Evolutionary conservation across 1,140 invertebrate genomes (phyloP), one percentile per base, ranked within the genome.

Genomic region (Gryllus bimaculatus): DNA sequence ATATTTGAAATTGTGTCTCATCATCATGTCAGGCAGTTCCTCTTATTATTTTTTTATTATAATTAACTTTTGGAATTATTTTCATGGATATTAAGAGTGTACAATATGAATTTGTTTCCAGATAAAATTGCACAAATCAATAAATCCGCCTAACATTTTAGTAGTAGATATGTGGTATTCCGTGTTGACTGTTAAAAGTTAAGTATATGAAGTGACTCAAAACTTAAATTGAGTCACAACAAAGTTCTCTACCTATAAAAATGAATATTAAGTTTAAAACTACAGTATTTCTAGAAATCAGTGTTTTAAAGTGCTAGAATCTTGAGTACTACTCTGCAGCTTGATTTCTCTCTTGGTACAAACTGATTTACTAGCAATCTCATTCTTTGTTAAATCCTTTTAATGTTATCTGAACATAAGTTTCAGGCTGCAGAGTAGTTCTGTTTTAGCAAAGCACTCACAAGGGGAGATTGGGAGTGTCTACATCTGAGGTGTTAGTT

Each of bases 1-100:
- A 78, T 78, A 66, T 78, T 78, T 78, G 48, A 78, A 78, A 78
- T 74, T 78, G 78, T 78, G 78, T 78, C 10, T 39, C n/a, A 66
- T 66, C 18, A 7, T 66, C 54, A 66, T 66, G 54, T 66, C 54
- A 66, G 54, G 54, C 54, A 66, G 54, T 66, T 66, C 54, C 54
- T 66, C 54, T 66, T 66, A 66, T 66, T 66, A 66, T 66, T 66
- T 66, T 66, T 66, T 66, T 66, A 66, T 66, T 66, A 66, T 66
- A 13, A 66, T 13, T 18, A 66, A 66, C 54, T 13, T 66, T 66
- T 66, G 54, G 54, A 66, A 66, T 66, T 66, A 66, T 66, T 66
- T 66, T 66, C 54, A 66, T 66, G 54, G 54, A 66, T 66, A 66
- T 66, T 66, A 66, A 66, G 54, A 13, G 54, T 66, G 54, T 66